Conservation (phyloP, 2,113 vertebrate species). For the Craseonycteris thonglongyai region DNA sequence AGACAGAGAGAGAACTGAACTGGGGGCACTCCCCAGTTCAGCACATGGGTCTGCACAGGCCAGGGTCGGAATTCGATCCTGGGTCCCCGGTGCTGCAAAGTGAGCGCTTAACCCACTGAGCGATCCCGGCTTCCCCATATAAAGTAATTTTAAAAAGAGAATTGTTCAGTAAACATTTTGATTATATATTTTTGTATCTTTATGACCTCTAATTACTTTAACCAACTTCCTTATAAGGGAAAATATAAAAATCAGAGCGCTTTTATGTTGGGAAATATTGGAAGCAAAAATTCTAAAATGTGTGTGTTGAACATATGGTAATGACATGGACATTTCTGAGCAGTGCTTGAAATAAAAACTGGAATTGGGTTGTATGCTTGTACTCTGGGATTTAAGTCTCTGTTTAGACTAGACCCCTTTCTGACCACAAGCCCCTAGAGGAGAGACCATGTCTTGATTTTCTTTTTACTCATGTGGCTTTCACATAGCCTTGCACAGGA, state of each 20-base stretch:
- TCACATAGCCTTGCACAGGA: not conserved
- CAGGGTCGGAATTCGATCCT: too few relatives aligned
- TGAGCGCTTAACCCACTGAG: too few relatives aligned
- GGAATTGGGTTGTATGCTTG: not conserved
- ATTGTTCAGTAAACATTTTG: not conserved
- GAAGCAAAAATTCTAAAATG: not conserved
- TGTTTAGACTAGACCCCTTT: not conserved
- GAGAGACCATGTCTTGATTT: not conserved
- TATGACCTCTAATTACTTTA: not conserved
- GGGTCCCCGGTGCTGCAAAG: too few relatives aligned
- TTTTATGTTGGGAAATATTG: conserved; percentile 20
- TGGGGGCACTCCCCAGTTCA: too few relatives aligned
- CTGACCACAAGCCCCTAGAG: not conserved
- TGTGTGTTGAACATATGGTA: not conserved
- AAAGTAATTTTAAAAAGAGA: not conserved
- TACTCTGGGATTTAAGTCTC: not conserved
- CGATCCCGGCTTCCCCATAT: too few relatives aligned
- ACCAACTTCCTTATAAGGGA: not conserved
- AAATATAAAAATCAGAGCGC: not conserved
- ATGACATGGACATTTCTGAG: not conserved
- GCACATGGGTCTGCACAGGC: too few relatives aligned
- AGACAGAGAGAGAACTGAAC: too few relatives aligned
- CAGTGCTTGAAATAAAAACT: not conserved
- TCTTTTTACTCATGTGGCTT: not conserved
- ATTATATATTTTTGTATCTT: not conserved